Percentiles rank a stretch among this genome's conserved stretches.
These are phyloP conservation scores for Oenanthe melanoleuca DNA, from an alignment of 2,113 vertebrate species.

Conservation along the genomic window DNA sequence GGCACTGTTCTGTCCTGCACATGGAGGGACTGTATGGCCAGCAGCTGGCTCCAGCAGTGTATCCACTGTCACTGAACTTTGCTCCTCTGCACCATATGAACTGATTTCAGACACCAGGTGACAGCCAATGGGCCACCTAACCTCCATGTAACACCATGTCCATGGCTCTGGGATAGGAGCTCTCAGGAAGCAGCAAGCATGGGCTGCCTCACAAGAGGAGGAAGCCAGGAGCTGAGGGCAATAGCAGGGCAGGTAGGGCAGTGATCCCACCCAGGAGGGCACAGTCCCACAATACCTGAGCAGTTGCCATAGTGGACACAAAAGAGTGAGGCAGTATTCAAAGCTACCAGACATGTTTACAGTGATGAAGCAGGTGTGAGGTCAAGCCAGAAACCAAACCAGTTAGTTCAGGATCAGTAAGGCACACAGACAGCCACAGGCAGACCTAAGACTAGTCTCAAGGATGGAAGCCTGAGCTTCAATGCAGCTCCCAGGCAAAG, in stretches of 20 bases:
- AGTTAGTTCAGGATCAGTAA: not conserved
- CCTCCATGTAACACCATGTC: fast-evolving
- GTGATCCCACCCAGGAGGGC: not conserved
- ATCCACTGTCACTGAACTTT: not conserved
- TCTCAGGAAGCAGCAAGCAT: not conserved
- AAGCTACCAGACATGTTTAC: not conserved
- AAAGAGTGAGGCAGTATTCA: not conserved
- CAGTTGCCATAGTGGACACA: not conserved
- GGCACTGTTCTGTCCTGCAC: not conserved
- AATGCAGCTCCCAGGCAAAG: not conserved
- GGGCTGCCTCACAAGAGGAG: not conserved
- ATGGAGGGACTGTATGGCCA: not conserved
- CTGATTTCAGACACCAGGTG: not conserved
- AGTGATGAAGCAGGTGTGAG: not conserved
- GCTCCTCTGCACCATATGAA: not conserved
- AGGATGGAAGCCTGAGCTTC: not conserved
- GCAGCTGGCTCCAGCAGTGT: not conserved
- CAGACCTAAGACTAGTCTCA: not conserved
- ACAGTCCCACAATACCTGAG: not conserved
- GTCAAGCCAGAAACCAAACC: not conserved
- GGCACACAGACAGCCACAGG: not conserved
- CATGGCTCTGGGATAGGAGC: not conserved
- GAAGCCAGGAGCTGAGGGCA: not conserved
- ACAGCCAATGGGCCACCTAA: not conserved
- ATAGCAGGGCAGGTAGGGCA: not conserved